phyloP scores from a whole-genome alignment of 1,140 invertebrate species.

The Pogonomyrmex barbatus region DNA sequence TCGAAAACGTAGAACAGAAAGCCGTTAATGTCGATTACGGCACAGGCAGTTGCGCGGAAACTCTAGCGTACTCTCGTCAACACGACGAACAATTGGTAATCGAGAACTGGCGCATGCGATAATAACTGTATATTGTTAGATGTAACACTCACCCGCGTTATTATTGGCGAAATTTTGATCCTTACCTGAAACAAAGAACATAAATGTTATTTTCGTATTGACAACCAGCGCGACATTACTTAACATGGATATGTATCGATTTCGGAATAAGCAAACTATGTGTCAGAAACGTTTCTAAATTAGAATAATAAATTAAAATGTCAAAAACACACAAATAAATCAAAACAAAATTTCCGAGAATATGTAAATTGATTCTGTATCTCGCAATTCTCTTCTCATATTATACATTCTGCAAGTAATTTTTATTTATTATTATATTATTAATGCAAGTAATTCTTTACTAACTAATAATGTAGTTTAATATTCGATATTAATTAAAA shows the following conservation, averaged over 20 bases:
- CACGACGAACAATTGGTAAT: constrained; percentile 24
- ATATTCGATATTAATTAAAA: neutral
- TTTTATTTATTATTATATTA: no score
- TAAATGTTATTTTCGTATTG: constrained; percentile 61
- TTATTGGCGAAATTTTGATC: constrained; percentile 85
- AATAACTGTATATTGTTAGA: constrained; percentile 78
- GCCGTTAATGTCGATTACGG: constrained; percentile 2
- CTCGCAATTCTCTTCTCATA: neutral
- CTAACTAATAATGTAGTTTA: neutral
- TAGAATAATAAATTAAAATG: neutral
- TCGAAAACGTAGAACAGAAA: neutral
- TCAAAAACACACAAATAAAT: neutral
- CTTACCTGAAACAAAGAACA: constrained; percentile 84
- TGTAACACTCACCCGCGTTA: constrained; percentile 84
- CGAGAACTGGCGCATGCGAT: constrained; percentile 34
- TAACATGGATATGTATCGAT: constrained; percentile 64
- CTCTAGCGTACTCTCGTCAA: neutral
- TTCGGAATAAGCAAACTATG: constrained; percentile 2
- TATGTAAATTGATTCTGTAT: neutral
- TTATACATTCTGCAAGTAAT: no score
- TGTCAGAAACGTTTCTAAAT: neutral
- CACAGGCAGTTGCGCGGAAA: constrained; percentile 15
- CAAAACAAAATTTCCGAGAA: neutral
- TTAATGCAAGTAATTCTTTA: no score
- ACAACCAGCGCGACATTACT: constrained; percentile 24